Evolutionary conservation across 2,113 vertebrate genomes (phyloP).

Genomic region (Cervus canadensis): DNA sequence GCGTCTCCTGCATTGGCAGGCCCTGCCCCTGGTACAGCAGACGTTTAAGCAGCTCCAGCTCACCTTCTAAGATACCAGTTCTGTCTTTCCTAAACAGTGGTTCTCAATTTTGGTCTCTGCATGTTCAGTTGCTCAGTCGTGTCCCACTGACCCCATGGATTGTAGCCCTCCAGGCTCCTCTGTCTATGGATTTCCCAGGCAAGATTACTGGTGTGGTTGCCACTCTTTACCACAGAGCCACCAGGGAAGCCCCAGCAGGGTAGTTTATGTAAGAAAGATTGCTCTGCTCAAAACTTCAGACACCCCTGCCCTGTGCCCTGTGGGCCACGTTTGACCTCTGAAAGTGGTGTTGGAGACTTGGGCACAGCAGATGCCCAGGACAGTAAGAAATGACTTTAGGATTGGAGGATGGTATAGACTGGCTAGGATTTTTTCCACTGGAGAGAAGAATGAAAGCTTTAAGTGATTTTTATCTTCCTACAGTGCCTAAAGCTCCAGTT

Average conservation of each 20-base stretch:
- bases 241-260: neutral
- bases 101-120: neutral
- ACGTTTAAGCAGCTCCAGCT: neutral
- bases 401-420: neutral
- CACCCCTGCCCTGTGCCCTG: rapidly evolving
- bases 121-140: neutral
- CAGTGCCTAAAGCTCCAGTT: neutral
- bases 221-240: neutral
- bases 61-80: neutral
- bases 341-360: neutral
- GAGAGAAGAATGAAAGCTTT: neutral
- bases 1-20: neutral
- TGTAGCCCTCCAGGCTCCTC: neutral
- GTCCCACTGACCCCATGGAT: neutral
- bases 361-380: neutral
- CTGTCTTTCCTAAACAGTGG: neutral
- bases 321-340: neutral
- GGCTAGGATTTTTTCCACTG: neutral
- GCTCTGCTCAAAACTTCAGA: neutral
- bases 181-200: neutral
- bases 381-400: neutral
- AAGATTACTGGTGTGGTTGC: neutral
- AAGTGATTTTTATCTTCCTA: neutral
- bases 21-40: neutral
- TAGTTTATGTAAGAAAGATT: neutral